These are phyloP conservation scores for Paelopatides confundens DNA, from an alignment of 53 echinoderm and acorn worm species.

Conservation along the genomic window DNA sequence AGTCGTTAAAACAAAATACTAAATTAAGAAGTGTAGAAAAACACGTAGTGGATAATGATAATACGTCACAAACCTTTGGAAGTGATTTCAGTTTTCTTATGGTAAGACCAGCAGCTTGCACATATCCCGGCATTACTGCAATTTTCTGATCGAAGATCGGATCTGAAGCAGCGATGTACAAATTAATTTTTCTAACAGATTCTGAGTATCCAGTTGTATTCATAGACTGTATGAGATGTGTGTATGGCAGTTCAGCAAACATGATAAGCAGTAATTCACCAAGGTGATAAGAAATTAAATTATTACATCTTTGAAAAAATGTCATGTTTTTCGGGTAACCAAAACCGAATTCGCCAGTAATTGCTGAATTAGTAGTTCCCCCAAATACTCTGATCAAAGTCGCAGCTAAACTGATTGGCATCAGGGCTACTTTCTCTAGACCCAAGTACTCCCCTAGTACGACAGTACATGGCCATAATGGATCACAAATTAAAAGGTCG, in stretches of 20 bases:
- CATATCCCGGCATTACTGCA: not conserved
- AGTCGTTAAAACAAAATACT: too few species aligned
- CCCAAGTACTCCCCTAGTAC: slow-evolving; percentile 9
- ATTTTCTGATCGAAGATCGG: slow-evolving; percentile 1
- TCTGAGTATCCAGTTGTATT: too few species aligned
- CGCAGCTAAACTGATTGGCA: not conserved
- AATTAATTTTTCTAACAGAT: too few species aligned
- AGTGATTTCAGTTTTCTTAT: not conserved
- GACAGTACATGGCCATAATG: not conserved
- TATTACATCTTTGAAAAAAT: not conserved
- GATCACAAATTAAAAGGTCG: slow-evolving; percentile 13
- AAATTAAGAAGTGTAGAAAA: too few species aligned
- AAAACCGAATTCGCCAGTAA: not conserved
- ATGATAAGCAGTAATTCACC: too few species aligned
- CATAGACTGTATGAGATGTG: too few species aligned
- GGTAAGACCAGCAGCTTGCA: not conserved
- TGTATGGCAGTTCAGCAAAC: too few species aligned
- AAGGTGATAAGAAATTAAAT: not conserved
- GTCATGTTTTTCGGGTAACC: not conserved
- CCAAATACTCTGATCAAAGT: not conserved
- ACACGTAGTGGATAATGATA: too few species aligned
- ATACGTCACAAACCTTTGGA: not conserved
- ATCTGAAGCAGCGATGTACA: not conserved
- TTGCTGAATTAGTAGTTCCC: not conserved
- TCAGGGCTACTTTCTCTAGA: slow-evolving; percentile 2